Evolutionary conservation across 2,888 invertebrate genomes (phyloP), one percentile per base, ranked within the genome.

Genomic region (Pyrrhosoma nymphula): DNA sequence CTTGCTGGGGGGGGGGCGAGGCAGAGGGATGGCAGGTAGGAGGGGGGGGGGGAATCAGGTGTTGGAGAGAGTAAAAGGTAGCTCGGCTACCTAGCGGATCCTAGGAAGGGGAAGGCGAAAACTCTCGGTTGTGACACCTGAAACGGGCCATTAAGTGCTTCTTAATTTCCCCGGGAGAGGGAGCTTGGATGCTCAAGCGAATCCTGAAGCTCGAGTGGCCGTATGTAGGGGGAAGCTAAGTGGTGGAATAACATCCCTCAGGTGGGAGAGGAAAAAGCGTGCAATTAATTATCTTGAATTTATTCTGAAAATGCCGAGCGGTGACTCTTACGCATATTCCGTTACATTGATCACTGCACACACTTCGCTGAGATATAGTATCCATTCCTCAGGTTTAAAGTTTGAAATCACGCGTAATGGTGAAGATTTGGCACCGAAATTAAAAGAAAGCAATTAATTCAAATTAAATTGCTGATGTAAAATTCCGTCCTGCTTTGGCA

Each of bases 111-210:
- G 82, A 26, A 35, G 82, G 69, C 69, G 69, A 69, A 69, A 69
- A 69, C 35, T n/a, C 91, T 35, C 35, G 39, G 91, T 23, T 69
- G 75, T 69, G 69, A 63, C 63, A 63, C 60, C 39, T 82, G 91
- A 63, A 91, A 63, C 63, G 93, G 47, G 47, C 75, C 69, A 93
- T 93, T 93, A 93, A 93, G 47, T 26, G 47, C 47, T 93, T 47
- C 93, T 93, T 93, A 93, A 69, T 93, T 93, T 93, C 39, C n/a
- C 69, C 23, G 47, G 47, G n/a, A 93, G 30, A 47, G 47, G 93
- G n/a, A 82, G 82, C 30, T 82, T 8, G 12, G 82, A 14, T 82
- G 30, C 82, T 16, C 14, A 16, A 0, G 39, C 14, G 93, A 75
- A 75, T 14, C 56, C 26, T 8, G 56, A 89, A 10, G 47, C 55